These are phyloP conservation scores for Drosophila equinoxialis DNA, from an alignment of 1,140 invertebrate genomes.

Conservation along the genomic window DNA sequence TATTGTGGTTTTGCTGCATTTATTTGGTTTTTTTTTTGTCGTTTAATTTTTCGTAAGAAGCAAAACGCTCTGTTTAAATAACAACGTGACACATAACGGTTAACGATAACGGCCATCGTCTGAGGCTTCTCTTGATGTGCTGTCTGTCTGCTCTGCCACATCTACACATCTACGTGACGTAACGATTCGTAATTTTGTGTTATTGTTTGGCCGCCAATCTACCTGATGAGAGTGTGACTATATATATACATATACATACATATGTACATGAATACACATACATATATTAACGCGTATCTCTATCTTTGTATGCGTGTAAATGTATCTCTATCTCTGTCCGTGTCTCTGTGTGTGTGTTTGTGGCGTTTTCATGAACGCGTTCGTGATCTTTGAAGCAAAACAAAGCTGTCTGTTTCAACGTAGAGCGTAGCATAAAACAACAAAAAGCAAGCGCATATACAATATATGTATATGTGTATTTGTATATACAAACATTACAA, in stretches of 20 bases:
- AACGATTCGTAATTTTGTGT: slow-evolving; percentile 70
- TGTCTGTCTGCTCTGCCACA: slow-evolving; percentile 40
- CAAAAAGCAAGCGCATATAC: slow-evolving; percentile 1
- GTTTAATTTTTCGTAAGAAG: slow-evolving; percentile 38
- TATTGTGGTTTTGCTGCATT: background rate
- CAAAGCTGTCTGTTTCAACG: slow-evolving; percentile 71
- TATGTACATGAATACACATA: background rate
- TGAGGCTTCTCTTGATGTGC: slow-evolving; percentile 20
- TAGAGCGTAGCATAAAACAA: slow-evolving; percentile 51
- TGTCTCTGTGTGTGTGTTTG: slow-evolving; percentile 32
- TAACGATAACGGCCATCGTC: slow-evolving; percentile 37
- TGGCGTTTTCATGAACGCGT: slow-evolving; percentile 76
- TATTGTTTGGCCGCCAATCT: slow-evolving; percentile 63
- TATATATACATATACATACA: background rate
- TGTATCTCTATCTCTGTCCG: slow-evolving; percentile 16
- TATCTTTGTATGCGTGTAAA: slow-evolving; percentile 39
- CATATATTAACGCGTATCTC: slow-evolving; percentile 9
- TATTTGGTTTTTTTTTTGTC: slow-evolving; percentile 17
- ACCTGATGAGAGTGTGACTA: slow-evolving; percentile 13
- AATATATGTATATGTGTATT: slow-evolving; percentile 9
- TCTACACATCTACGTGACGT: slow-evolving; percentile 63
- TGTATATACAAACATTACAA: slow-evolving; percentile 5
- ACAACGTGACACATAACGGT: slow-evolving; percentile 50
- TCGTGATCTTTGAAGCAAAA: slow-evolving; percentile 81
- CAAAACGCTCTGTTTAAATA: slow-evolving; percentile 33